Conservation (phyloP, 1,140 invertebrate species). For the Metopolophium dirhodum region DNA sequence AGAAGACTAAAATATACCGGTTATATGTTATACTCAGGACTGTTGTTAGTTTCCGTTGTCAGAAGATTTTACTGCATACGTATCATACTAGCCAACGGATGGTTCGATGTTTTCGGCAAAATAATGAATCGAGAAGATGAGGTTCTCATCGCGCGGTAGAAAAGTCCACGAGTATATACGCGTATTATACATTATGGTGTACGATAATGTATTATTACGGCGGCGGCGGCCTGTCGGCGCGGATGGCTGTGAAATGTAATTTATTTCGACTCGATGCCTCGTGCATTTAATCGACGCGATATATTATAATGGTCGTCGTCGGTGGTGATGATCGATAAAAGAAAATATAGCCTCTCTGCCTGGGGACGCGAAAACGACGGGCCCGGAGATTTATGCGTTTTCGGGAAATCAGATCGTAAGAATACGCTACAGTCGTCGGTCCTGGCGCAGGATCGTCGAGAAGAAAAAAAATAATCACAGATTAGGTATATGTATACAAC, state of each 20-base stretch:
- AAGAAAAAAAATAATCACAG: background rate
- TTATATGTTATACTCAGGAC: too few species aligned
- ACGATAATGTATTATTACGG: background rate
- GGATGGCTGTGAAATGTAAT: background rate
- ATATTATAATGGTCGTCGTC: background rate
- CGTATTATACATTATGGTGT: background rate
- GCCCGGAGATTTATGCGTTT: background rate
- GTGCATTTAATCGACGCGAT: background rate
- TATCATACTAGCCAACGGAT: background rate
- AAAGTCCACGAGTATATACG: background rate
- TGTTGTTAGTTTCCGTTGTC: too few species aligned
- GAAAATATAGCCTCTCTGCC: background rate
- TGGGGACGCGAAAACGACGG: background rate
- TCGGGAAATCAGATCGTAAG: background rate
- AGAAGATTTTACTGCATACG: too few species aligned
- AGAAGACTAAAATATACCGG: too few species aligned
- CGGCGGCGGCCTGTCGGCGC: background rate
- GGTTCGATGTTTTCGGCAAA: background rate
- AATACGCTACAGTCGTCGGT: background rate
- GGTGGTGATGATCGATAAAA: constrained; percentile 5
- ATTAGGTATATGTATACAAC: background rate
- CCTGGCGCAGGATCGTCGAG: background rate
- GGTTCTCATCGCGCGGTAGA: background rate
- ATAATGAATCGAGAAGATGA: background rate
- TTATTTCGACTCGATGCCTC: background rate